phyloP scores from a whole-genome alignment of 2,888 invertebrate species.

The Mythimna albipuncta region DNA sequence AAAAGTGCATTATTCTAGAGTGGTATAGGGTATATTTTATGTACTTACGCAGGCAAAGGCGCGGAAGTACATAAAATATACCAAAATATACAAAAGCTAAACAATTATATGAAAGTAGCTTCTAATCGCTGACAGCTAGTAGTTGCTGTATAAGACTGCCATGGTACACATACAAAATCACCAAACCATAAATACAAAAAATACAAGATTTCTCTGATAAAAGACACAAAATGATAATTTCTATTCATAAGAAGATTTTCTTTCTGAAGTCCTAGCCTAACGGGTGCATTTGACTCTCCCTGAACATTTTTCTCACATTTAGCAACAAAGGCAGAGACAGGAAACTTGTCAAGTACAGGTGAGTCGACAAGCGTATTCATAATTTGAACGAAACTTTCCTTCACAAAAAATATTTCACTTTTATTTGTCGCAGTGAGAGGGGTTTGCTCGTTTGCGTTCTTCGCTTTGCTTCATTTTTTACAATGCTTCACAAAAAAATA shows the following conservation, averaged over 20 bases:
- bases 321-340: slow-evolving; percentile 55
- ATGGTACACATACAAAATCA: too few relatives aligned
- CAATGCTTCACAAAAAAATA: not conserved
- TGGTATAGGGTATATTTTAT: too few relatives aligned
- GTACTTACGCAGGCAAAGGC: too few relatives aligned
- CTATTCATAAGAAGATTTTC: not conserved
- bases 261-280: not conserved
- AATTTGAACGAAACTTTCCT: slow-evolving; percentile 57
- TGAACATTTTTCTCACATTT: slow-evolving; percentile 57
- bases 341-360: slow-evolving; percentile 62
- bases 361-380: slow-evolving; percentile 61
- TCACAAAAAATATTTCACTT: slow-evolving; percentile 56
- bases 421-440: slow-evolving; percentile 44
- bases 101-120: too few relatives aligned
- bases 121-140: too few relatives aligned
- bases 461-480: not conserved
- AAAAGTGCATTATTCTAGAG: too few relatives aligned
- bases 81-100: too few relatives aligned
- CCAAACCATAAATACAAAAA: too few relatives aligned
- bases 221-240: not conserved
- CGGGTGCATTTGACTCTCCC: slow-evolving; percentile 44
- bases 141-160: too few relatives aligned
- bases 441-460: slow-evolving; percentile 24
- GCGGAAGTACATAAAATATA: too few relatives aligned
- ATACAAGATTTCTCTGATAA: too few relatives aligned